These are phyloP conservation scores for Melinaea marsaeus DNA, from an alignment of 2,888 invertebrate genomes.

Conservation along the genomic window DNA sequence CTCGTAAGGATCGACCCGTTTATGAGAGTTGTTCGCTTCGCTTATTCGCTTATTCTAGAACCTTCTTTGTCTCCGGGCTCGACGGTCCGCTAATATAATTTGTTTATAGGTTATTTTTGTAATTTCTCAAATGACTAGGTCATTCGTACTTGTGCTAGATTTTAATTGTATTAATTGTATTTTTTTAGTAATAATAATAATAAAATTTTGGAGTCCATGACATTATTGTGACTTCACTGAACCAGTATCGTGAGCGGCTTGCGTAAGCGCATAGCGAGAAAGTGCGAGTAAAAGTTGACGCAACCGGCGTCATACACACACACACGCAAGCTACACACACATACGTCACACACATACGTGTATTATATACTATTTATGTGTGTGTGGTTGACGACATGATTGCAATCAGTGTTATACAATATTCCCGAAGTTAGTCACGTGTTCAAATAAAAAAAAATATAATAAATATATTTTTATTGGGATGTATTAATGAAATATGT, in stretches of 20 bases:
- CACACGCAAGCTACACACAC: slow-evolving; percentile 37
- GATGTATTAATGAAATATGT: no score
- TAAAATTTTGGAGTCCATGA: slow-evolving; percentile 23
- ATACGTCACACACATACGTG: slow-evolving; percentile 38
- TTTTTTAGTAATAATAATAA: neutral
- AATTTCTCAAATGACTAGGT: no score
- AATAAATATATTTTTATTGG: no score
- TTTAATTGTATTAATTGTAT: no score
- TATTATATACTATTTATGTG: slow-evolving; percentile 36
- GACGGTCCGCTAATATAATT: neutral
- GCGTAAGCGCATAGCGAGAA: slow-evolving; percentile 74
- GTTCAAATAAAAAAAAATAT: no score
- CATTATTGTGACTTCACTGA: slow-evolving; percentile 47
- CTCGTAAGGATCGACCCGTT: slow-evolving; percentile 31
- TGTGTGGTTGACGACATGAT: slow-evolving; percentile 61
- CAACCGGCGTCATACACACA: slow-evolving; percentile 64
- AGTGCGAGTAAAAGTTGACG: slow-evolving; percentile 78
- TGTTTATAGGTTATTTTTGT: neutral
- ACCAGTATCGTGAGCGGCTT: slow-evolving; percentile 64
- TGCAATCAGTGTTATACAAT: slow-evolving; percentile 66
- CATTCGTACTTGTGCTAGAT: no score
- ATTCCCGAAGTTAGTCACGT: slow-evolving; percentile 37
- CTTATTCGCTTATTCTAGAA: slow-evolving; percentile 24
- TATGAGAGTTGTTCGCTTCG: slow-evolving; percentile 27
- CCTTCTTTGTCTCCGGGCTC: slow-evolving; percentile 8